Evolutionary conservation across 1,140 invertebrate species (phyloP).

Genomic region (Chelonus insularis): DNA sequence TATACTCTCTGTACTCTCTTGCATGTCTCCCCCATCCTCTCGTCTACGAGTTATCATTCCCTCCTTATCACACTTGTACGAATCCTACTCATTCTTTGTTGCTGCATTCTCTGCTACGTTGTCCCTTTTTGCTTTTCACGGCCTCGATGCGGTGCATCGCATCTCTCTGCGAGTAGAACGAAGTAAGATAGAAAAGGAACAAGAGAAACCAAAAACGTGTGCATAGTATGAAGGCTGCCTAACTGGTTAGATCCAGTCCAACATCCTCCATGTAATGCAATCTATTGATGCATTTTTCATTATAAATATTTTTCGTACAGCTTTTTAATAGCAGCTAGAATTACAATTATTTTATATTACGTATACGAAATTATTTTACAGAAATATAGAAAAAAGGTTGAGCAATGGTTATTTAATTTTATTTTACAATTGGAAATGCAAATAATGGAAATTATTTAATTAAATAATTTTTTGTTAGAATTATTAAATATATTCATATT

Average conservation of each 20-base stretch:
- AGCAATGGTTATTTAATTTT: no score
- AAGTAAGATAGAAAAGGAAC: neutral
- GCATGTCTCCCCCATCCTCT: neutral
- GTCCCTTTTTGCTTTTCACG: constrained; percentile 21
- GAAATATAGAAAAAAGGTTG: no score
- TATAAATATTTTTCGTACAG: neutral
- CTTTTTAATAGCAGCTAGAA: no score
- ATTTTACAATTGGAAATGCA: no score
- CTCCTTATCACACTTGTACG: neutral
- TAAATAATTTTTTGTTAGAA: no score
- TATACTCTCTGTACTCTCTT: neutral
- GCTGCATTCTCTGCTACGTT: constrained; percentile 6
- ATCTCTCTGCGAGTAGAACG: constrained; percentile 7
- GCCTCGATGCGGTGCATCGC: constrained; percentile 24
- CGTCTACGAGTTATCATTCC: neutral
- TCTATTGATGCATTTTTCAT: constrained; percentile 14
- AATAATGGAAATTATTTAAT: no score
- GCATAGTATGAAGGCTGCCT: neutral
- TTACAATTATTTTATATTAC: no score
- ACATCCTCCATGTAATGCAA: constrained; percentile 5
- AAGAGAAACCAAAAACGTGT: neutral
- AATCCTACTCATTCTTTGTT: neutral
- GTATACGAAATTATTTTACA: no score
- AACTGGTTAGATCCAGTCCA: constrained; percentile 23
- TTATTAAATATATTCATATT: no score